Percentiles rank a stretch among this genome's conserved stretches.
phyloP scores from a whole-genome alignment of 2,888 invertebrate genomes.

The Lithophane socia region DNA sequence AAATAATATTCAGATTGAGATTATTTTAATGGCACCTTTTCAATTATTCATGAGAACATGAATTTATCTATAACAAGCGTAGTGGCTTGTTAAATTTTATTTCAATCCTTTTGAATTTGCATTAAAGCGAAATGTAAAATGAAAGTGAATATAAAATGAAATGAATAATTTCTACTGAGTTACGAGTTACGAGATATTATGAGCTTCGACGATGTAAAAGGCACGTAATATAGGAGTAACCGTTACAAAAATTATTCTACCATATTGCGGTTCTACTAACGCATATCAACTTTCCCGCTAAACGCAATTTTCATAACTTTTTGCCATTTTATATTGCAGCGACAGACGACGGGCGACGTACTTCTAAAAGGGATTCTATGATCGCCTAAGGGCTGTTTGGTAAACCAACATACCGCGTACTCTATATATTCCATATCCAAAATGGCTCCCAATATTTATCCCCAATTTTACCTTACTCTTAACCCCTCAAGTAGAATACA shows the following conservation, averaged over 20 bases:
- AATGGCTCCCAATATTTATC: neutral
- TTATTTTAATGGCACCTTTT: conserved; percentile 53
- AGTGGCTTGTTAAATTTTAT: conserved; percentile 48
- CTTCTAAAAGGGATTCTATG: neutral
- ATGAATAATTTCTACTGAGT: conserved; percentile 32
- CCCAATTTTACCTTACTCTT: neutral
- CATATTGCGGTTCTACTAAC: neutral
- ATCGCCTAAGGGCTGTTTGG: neutral
- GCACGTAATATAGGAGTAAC: conserved; percentile 13
- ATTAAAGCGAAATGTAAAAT: conserved; percentile 54
- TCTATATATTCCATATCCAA: conserved; percentile 3
- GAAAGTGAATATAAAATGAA: conserved; percentile 52
- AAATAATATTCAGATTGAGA: conserved; percentile 40
- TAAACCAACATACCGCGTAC: neutral
- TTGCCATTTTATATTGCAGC: neutral
- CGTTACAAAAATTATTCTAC: conserved; percentile 2
- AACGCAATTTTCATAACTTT: conserved; percentile 14
- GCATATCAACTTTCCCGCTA: conserved; percentile 6
- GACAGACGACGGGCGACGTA: neutral
- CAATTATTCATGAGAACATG: conserved; percentile 57
- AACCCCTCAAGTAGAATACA: conserved; percentile 4
- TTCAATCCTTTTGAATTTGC: conserved; percentile 38
- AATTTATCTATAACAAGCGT: conserved; percentile 49
- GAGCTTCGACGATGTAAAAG: conserved; percentile 2
- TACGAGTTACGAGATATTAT: conserved; percentile 34